Evolutionary conservation across 2,888 invertebrate genomes (phyloP).

Genomic region (Heliconius aoede): DNA sequence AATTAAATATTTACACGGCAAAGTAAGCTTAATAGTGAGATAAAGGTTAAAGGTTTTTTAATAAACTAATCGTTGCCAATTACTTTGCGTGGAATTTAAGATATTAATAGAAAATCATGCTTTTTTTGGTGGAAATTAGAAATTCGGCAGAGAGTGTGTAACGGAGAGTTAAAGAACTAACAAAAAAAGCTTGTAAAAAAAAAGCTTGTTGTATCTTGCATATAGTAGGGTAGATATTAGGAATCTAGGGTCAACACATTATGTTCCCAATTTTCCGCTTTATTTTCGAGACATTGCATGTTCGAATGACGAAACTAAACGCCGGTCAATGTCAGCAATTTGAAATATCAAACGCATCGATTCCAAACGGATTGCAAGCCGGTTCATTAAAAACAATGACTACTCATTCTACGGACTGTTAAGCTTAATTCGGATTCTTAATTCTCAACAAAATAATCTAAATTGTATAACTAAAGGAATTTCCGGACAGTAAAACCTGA

Average conservation of each 20-base stretch:
- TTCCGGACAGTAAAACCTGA: conserved; percentile 44
- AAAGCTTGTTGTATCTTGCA: too few relatives aligned
- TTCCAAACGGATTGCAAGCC: conserved; percentile 3
- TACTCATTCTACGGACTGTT: neutral
- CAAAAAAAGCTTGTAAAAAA: too few relatives aligned
- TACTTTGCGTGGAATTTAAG: neutral
- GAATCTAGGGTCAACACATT: neutral
- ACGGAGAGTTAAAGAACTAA: neutral
- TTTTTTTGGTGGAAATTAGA: neutral
- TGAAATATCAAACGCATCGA: neutral
- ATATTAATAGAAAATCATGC: neutral
- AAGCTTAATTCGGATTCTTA: neutral
- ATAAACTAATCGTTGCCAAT: neutral
- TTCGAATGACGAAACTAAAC: too few relatives aligned
- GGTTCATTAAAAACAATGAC: conserved; percentile 10
- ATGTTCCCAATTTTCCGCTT: too few relatives aligned
- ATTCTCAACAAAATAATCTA: conserved; percentile 28
- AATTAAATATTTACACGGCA: neutral
- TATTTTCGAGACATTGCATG: too few relatives aligned
- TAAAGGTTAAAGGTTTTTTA: neutral
- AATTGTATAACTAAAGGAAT: conserved; percentile 39
- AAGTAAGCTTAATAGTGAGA: neutral
- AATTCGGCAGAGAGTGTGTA: neutral
- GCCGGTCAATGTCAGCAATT: neutral
- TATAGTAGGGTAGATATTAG: too few relatives aligned